Evolutionary conservation across 2,797 vertebrate species (phyloP).

Genomic region (Helarctos malayanus): DNA sequence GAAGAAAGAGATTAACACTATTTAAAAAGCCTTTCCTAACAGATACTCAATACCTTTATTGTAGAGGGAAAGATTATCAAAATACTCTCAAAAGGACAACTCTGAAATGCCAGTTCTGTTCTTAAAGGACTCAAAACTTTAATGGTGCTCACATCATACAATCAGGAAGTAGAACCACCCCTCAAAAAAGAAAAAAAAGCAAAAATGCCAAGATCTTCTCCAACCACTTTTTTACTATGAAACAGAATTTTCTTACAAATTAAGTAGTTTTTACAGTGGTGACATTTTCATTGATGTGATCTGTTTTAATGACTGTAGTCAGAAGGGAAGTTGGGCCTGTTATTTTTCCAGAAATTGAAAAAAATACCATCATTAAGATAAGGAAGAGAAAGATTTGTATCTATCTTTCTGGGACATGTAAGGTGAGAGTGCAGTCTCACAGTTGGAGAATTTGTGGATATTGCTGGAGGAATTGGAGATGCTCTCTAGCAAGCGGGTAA

Average conservation of each 20-base stretch:
- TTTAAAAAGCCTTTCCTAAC: background rate
- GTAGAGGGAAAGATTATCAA: background rate
- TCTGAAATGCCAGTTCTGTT: slow-evolving; percentile 17
- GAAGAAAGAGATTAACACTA: background rate
- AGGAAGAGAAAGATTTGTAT: slow-evolving; percentile 72
- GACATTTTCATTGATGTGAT: slow-evolving; percentile 59
- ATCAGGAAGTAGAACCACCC: slow-evolving; percentile 19
- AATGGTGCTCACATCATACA: background rate
- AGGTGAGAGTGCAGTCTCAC: slow-evolving; percentile 61
- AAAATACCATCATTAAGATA: slow-evolving; percentile 70
- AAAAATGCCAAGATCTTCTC: slow-evolving; percentile 58
- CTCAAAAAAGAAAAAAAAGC: slow-evolving; percentile 26
- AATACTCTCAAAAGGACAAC: slow-evolving; percentile 34
- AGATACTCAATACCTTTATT: slow-evolving; percentile 60
- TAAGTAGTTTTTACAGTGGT: slow-evolving; percentile 48
- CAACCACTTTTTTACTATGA: slow-evolving; percentile 77
- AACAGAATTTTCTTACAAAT: slow-evolving; percentile 69
- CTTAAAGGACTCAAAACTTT: background rate
- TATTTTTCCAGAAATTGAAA: slow-evolving; percentile 63
- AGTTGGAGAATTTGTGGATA: slow-evolving; percentile 63
- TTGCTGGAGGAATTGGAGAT: slow-evolving; percentile 63
- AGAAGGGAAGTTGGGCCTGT: slow-evolving; percentile 55
- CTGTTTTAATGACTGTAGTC: slow-evolving; percentile 41
- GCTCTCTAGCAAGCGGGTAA: slow-evolving; percentile 84
- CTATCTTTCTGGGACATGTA: slow-evolving; percentile 66